These are phyloP conservation scores for Pachyseris speciosa DNA, from an alignment of 64 coral and sea anemone species.

Conservation along the genomic window DNA sequence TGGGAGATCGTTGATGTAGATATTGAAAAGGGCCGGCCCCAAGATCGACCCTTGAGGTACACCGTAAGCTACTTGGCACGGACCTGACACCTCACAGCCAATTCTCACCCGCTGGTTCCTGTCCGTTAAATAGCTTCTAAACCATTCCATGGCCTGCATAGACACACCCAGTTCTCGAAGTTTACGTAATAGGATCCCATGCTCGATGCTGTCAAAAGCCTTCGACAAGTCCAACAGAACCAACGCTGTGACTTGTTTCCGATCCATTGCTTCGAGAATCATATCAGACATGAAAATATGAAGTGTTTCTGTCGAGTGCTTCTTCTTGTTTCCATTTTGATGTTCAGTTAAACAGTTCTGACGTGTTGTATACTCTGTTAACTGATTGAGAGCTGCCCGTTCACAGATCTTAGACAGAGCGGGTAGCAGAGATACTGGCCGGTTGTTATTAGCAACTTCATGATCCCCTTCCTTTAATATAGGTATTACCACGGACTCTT, in stretches of 20 bases:
- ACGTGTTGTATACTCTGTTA: constrained; percentile 17
- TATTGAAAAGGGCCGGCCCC: background rate
- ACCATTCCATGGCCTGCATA: constrained; percentile 6
- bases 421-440: background rate
- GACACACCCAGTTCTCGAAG: constrained; percentile 2
- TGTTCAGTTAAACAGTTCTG: constrained; percentile 37
- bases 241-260: too few species aligned
- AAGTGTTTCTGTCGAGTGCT: constrained; percentile 12
- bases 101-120: background rate
- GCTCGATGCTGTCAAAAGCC: constrained; percentile 11
- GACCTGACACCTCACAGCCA: background rate
- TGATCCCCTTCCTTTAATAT: constrained; percentile 5
- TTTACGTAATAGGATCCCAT: background rate
- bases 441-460: constrained; percentile 18
- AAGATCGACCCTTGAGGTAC: background rate
- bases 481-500: background rate
- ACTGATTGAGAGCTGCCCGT: constrained; percentile 8
- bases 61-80: background rate
- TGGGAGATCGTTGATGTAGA: too few species aligned
- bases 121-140: constrained; percentile 15
- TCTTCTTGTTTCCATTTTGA: constrained; percentile 36
- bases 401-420: constrained; percentile 17
- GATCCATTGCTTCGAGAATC: background rate
- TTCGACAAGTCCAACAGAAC: too few species aligned
- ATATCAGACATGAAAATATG: constrained; percentile 6